Conservation (phyloP, 1,140 invertebrate species). For the Drosophila tani region DNA sequence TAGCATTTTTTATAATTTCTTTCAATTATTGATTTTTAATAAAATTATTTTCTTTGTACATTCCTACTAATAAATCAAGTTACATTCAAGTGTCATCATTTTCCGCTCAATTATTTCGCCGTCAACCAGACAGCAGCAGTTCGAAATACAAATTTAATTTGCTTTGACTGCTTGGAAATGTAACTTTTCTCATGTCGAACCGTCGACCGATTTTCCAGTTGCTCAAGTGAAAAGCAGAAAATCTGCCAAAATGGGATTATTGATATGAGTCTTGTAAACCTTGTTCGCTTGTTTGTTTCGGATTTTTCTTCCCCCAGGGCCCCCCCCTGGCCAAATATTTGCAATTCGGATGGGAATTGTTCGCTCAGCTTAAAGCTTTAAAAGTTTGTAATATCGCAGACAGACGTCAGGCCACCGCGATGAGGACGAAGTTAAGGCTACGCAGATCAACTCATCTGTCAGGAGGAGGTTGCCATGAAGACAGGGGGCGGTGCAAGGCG, state of each 20-base stretch:
- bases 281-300: slow-evolving; percentile 23
- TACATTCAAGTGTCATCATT: background rate
- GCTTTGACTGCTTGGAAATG: slow-evolving; percentile 14
- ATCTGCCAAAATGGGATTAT: slow-evolving; percentile 73
- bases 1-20: background rate
- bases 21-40: background rate
- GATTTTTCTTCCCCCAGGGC: background rate
- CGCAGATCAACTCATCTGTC: slow-evolving; percentile 65
- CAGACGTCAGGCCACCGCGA: slow-evolving; percentile 1
- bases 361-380: slow-evolving; percentile 69
- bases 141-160: slow-evolving; percentile 21
- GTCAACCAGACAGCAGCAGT: background rate
- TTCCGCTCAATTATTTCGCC: slow-evolving; percentile 10
- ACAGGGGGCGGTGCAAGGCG: background rate
- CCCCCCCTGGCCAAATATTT: slow-evolving; percentile 63
- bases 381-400: slow-evolving; percentile 67
- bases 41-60: background rate
- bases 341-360: slow-evolving; percentile 37
- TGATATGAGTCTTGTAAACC: slow-evolving; percentile 72
- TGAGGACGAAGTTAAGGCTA: slow-evolving; percentile 46
- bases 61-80: background rate
- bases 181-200: slow-evolving; percentile 19
- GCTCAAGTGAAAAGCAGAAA: slow-evolving; percentile 39
- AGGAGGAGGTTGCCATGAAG: slow-evolving; percentile 20
- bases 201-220: slow-evolving; percentile 13